Conservation (phyloP, 2,113 vertebrate species). For the Halichoerus grypus region DNA sequence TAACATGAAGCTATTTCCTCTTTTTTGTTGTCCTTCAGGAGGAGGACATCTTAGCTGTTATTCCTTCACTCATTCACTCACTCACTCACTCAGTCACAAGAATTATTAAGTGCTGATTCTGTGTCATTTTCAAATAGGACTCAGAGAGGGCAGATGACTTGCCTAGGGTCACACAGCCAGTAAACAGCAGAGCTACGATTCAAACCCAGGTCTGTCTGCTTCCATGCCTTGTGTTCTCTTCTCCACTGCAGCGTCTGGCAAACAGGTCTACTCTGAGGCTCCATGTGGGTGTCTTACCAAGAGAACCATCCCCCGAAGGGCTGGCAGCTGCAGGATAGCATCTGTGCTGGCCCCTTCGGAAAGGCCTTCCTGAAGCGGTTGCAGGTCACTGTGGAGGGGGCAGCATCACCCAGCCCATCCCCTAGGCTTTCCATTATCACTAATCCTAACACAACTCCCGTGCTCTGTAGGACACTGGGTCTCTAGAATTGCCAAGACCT, state of each 20-base stretch:
- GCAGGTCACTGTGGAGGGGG: background rate
- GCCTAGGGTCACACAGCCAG: background rate
- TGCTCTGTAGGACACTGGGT: background rate
- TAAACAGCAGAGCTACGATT: background rate
- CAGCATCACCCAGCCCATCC: background rate
- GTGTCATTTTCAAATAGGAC: background rate
- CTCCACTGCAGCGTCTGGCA: background rate
- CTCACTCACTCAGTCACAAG: background rate
- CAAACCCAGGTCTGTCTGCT: background rate
- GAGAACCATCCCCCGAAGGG: background rate
- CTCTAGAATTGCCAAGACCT: background rate
- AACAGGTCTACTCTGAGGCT: background rate
- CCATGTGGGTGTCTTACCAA: background rate
- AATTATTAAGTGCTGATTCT: background rate
- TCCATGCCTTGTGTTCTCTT: background rate
- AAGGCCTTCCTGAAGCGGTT: background rate
- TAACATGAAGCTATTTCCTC: background rate
- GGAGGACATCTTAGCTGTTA: background rate
- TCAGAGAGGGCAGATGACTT: background rate
- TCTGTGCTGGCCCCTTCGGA: background rate
- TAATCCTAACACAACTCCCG: background rate
- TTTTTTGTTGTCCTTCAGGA: background rate
- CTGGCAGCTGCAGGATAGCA: background rate
- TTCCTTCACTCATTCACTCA: background rate
- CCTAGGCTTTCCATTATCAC: background rate